Conservation (phyloP, 1,140 invertebrate genomes). For the Wasmannia auropunctata region DNA sequence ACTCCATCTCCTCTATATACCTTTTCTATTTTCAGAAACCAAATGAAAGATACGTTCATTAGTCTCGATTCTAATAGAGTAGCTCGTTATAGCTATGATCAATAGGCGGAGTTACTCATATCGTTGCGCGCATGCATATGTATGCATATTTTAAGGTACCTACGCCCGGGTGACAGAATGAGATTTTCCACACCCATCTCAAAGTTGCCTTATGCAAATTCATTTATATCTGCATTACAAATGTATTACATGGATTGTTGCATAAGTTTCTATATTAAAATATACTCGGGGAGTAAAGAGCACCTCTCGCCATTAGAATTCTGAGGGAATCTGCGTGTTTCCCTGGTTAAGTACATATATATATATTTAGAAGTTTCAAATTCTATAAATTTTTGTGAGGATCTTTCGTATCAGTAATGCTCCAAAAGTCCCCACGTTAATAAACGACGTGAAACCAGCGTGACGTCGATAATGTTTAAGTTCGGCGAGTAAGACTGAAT, state of each 20-base stretch:
- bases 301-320: neutral
- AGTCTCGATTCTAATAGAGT: conserved; percentile 9
- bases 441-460: neutral
- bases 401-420: neutral
- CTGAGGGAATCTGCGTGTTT: neutral
- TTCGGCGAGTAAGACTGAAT: neutral
- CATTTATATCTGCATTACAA: conserved; percentile 53
- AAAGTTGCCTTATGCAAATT: conserved; percentile 48
- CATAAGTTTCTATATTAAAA: conserved; percentile 11
- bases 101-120: conserved; percentile 25
- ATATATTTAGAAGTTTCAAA: neutral
- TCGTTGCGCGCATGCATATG: conserved; percentile 35
- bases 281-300: neutral
- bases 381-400: neutral
- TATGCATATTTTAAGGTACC: conserved; percentile 50
- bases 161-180: conserved; percentile 17
- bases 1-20: too few species aligned
- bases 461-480: conserved; percentile 6
- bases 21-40: neutral
- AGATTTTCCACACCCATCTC: conserved; percentile 27
- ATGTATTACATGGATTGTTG: conserved; percentile 16
- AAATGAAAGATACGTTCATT: conserved; percentile 4
- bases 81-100: neutral
- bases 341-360: neutral
- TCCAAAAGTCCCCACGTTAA: neutral